Base-by-base conservation (phyloP, 2,113 vertebrate species). In the Sprattus sprattus region DNA sequence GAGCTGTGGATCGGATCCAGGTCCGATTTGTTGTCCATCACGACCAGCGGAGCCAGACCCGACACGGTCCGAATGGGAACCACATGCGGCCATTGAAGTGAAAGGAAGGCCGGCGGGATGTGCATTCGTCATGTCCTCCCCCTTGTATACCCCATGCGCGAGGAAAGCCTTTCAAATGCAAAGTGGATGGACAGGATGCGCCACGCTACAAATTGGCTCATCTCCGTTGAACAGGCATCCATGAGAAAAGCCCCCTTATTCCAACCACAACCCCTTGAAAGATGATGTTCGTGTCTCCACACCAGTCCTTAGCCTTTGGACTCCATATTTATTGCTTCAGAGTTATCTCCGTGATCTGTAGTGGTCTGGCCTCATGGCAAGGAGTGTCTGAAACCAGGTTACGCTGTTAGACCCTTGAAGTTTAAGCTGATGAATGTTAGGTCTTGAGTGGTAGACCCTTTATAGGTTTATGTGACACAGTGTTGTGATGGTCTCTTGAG, bases 1-100 rank as follows among this genome's bases (percentile, higher is more conserved):
- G 28, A 78, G 28, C 25, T 6, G 39, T 2, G 71, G 32, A 78
- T 32, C 9, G 28, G 28, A 2, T 78, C 71, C 71, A 78, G 28
- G 11, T 78, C 71, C 71, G 11, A 78, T 78, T 78, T 78, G 71
- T 78, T 78, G 71, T 78, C 71, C 32, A 3, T 78, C 71, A 78
- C 28, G 71, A 78, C 71, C 13, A 78, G 71, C 71, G 25, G 71
- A 39, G 71, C 71, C 28, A 78, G 71, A 78, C 39, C 71, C 32
- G 71, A 39, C 71, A 78, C 71, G 28, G 25, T 78, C 3, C 13
- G 10, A 39, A 78, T 78, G 71, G 32, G 13, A 78, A 78, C 71
- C 71, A 78, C 71, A 78, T 78, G 71, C 28, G 10, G 28, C 2
- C 28, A 32, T 78, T 78, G 71, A 32, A 78, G 71, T 78, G 28